phyloP scores from a whole-genome alignment of 2,113 vertebrate species.

The Coreoperca whiteheadi region DNA sequence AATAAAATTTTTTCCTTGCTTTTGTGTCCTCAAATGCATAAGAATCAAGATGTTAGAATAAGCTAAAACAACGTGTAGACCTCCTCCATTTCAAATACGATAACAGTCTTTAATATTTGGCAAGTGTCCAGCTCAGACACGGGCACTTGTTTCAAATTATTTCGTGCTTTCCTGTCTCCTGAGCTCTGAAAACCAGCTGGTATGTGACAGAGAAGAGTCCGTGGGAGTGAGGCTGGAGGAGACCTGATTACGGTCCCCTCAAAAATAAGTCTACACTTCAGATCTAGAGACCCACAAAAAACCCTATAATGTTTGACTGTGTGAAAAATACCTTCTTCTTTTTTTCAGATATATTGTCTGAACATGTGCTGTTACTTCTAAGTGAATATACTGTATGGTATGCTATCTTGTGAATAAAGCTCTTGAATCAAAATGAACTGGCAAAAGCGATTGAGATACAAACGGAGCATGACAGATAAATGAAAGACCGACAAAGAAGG shows the following conservation, averaged over 20 bases:
- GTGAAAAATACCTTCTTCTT: too few relatives aligned
- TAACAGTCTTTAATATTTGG: slow-evolving; percentile 62
- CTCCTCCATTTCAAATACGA: slow-evolving; percentile 26
- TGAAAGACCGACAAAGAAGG: slow-evolving; percentile 37
- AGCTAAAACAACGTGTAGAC: slow-evolving; percentile 37
- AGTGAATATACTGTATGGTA: neutral
- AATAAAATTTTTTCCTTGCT: slow-evolving; percentile 13
- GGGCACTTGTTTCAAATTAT: slow-evolving; percentile 66
- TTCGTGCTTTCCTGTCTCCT: slow-evolving; percentile 56
- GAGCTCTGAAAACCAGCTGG: slow-evolving; percentile 61
- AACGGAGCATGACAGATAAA: slow-evolving; percentile 24
- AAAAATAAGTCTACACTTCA: slow-evolving; percentile 45
- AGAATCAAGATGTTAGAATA: slow-evolving; percentile 22
- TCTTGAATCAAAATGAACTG: neutral
- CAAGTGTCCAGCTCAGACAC: slow-evolving; percentile 39
- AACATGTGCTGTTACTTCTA: neutral
- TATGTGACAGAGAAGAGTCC: slow-evolving; percentile 40
- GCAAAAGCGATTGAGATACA: neutral
- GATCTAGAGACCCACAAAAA: neutral
- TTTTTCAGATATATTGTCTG: neutral
- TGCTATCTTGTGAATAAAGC: neutral
- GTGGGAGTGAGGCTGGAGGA: slow-evolving; percentile 38
- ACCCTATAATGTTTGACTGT: slow-evolving; percentile 4
- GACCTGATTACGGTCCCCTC: slow-evolving; percentile 45
- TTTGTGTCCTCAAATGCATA: neutral